Evolutionary conservation across 2,113 vertebrate genomes (phyloP), one percentile per base, ranked within the genome.

Genomic region (Notothenia coriiceps): DNA sequence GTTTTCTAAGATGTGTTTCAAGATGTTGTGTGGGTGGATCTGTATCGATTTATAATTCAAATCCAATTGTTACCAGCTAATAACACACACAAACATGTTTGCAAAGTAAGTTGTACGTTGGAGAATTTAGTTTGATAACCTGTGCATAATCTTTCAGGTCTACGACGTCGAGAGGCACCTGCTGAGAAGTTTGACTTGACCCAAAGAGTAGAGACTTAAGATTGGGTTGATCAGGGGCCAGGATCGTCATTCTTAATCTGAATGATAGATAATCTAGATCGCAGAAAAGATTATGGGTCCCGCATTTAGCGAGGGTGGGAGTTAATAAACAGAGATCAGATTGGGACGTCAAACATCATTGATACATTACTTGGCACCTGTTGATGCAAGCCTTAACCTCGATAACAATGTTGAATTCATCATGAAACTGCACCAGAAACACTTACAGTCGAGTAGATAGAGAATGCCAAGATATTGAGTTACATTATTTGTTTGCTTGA

Each of bases 261-360:
- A 87, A 86, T 78, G 77, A 65, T 33, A 64, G 73, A 86, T 91
- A 89, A 91, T 89, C 90, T 75, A 43, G 63, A 85, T 82, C 64
- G 25, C 2, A 11, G 60, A 62, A 69, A 9, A 79, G 85, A 88
- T 86, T 86, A 85, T 1, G 1, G 51, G 29, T 8, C 1, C 43
- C 2, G 0, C 46, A 33, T 67, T 62, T 51, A 35, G 35, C 4
- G 56, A 49, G 22, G n/a, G 44, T 22, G 13, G 49, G 40, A 54
- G 59, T 22, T 46, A 62, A 66, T 78, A 17, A 77, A 69, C 40
- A 46, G 8, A 40, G 62, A 73, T 72, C 18, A 69, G 25, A 83
- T 50, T 17, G 51, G 51, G 14, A 55, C 54, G 46, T 78, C 12
- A 67, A 12, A 69, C 60, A 22, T 25, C 52, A 54, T 25, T n/a